A percentile compares a stretch with the other conserved stretches of the same genome.
These are phyloP conservation scores for Augochlorella aurata DNA, from an alignment of 2,888 invertebrate species.

Conservation along the genomic window DNA sequence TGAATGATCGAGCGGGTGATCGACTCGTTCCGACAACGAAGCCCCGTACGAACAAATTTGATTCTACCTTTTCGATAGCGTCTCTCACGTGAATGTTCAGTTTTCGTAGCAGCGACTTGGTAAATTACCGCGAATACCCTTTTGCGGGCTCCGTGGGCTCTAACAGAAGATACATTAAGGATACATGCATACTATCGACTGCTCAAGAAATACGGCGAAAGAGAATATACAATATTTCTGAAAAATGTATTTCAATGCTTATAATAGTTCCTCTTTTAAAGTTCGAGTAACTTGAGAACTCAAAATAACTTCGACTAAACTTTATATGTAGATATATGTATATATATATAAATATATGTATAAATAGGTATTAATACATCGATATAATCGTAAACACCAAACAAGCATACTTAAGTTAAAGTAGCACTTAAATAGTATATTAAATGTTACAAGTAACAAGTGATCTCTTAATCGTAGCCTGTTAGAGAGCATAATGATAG, in stretches of 20 bases:
- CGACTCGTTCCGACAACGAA: neutral
- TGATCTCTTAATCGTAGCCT: constrained; percentile 34
- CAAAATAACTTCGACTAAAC: constrained; percentile 16
- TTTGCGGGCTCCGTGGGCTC: neutral
- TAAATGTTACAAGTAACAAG: constrained; percentile 41
- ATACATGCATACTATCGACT: neutral
- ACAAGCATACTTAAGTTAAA: constrained; percentile 57
- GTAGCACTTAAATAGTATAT: constrained; percentile 47
- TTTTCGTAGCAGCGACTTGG: neutral
- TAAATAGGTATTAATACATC: constrained; percentile 25
- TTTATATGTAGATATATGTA: neutral
- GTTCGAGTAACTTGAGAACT: constrained; percentile 24
- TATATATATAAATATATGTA: neutral
- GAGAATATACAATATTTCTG: constrained; percentile 7
- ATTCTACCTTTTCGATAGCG: neutral
- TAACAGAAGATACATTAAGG: neutral
- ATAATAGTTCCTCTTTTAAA: constrained; percentile 16
- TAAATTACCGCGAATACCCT: neutral
- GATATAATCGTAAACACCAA: constrained; percentile 30
- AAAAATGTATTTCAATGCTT: constrained; percentile 34
- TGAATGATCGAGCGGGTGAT: neutral
- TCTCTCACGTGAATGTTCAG: neutral
- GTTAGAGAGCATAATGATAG: constrained; percentile 22
- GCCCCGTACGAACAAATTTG: neutral
- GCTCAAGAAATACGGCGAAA: neutral